Percentiles rank a stretch among this genome's conserved stretches.
phyloP scores from a whole-genome alignment of 2,888 invertebrate genomes.

The Euzophera pinguis region DNA sequence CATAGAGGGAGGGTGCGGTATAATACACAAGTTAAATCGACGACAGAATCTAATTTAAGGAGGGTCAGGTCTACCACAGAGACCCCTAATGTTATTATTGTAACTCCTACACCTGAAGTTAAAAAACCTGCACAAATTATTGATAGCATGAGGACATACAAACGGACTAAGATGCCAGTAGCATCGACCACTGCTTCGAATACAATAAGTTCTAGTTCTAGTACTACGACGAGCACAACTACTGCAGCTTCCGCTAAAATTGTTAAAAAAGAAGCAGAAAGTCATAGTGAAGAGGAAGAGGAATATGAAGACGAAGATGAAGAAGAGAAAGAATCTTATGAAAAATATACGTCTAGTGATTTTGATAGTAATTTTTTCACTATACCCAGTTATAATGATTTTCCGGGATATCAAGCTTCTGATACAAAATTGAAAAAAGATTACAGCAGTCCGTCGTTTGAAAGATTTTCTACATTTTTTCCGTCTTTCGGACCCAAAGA shows the following conservation, averaged over 20 bases:
- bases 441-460: slow-evolving; percentile 49
- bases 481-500: slow-evolving; percentile 48
- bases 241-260: slow-evolving; percentile 29
- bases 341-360: slow-evolving; percentile 73
- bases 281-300: slow-evolving; percentile 37
- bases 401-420: slow-evolving; percentile 40
- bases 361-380: slow-evolving; percentile 75
- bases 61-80: slow-evolving; percentile 43
- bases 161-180: slow-evolving; percentile 57
- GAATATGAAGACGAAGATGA: slow-evolving; percentile 51
- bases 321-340: slow-evolving; percentile 49
- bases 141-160: slow-evolving; percentile 59
- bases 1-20: slow-evolving; percentile 66
- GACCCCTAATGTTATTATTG: slow-evolving; percentile 48
- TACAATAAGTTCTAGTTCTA: slow-evolving; percentile 31
- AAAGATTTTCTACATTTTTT: slow-evolving; percentile 53
- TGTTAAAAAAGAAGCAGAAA: slow-evolving; percentile 30
- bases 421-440: slow-evolving; percentile 53
- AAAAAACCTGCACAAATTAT: slow-evolving; percentile 62
- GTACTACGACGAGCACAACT: slow-evolving; percentile 22
- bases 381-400: slow-evolving; percentile 63
- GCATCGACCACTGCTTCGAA: neutral
- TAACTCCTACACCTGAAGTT: slow-evolving; percentile 67
- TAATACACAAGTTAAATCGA: slow-evolving; percentile 43
- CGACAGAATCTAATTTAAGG: slow-evolving; percentile 44